Conservation (phyloP, 1,140 invertebrate genomes). For the Agraylea sexmaculata region DNA sequence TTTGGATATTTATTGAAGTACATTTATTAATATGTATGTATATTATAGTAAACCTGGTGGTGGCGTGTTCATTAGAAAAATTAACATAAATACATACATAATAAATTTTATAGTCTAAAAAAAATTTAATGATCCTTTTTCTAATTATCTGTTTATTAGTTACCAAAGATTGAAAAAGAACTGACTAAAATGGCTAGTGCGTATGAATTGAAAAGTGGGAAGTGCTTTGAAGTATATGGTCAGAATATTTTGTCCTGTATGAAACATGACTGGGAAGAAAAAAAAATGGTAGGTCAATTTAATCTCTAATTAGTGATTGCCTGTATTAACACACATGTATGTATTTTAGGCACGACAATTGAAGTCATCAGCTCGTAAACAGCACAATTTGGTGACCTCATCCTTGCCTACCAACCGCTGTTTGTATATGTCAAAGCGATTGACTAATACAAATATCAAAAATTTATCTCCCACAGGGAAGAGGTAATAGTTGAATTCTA, state of each 20-base stretch:
- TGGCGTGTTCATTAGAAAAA: conserved; percentile 15
- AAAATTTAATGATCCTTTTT: background rate
- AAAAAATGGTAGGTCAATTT: conserved; percentile 32
- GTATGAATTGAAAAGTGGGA: conserved; percentile 40
- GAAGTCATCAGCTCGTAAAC: no score
- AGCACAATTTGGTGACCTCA: no score
- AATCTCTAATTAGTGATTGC: no score
- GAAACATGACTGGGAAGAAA: conserved; percentile 41
- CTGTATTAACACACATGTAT: no score
- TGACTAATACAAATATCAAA: no score
- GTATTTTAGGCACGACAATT: no score
- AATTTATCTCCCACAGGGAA: no score
- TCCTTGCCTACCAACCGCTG: no score
- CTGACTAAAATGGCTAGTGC: conserved; percentile 41
- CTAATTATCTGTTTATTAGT: conserved; percentile 25
- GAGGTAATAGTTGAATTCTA: no score
- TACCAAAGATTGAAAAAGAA: conserved; percentile 55
- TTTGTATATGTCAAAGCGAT: no score
- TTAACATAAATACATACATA: conserved; percentile 14
- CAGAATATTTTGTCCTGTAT: conserved; percentile 43
- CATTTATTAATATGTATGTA: conserved; percentile 8
- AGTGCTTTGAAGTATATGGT: conserved; percentile 46
- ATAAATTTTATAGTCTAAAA: conserved; percentile 14
- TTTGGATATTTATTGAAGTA: conserved; percentile 14
- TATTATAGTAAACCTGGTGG: conserved; percentile 13